These are phyloP conservation scores for Mesaphorura yosii DNA, from an alignment of 1,140 invertebrate genomes.

Conservation along the genomic window DNA sequence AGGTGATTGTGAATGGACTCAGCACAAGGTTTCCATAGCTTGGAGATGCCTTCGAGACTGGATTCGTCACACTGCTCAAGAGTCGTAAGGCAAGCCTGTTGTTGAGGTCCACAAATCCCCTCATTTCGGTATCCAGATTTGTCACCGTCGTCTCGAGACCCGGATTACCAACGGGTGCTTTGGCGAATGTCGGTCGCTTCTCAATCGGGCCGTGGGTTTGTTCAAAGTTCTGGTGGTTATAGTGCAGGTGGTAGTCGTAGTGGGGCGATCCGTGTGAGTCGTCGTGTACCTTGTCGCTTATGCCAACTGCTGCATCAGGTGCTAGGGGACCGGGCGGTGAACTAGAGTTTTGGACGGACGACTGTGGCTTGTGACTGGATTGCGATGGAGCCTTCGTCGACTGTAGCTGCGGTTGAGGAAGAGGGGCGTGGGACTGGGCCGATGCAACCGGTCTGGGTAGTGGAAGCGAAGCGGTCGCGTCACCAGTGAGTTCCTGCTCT, in stretches of 20 bases:
- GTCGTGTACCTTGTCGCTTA: constrained; percentile 1
- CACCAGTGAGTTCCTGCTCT: constrained; percentile 5
- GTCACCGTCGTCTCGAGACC: constrained; percentile 56
- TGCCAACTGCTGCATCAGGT: background rate
- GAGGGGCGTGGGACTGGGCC: background rate
- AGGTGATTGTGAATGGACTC: constrained; percentile 71
- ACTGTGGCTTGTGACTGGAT: background rate
- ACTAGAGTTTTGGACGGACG: background rate
- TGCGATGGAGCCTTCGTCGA: background rate
- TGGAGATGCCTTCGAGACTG: constrained; percentile 50
- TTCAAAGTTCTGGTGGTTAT: constrained; percentile 4
- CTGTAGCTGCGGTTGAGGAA: background rate
- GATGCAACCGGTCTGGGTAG: background rate
- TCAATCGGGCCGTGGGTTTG: constrained; percentile 16
- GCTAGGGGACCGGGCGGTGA: background rate
- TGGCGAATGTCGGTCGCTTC: constrained; percentile 21
- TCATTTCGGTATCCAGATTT: constrained; percentile 54
- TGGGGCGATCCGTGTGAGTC: constrained; percentile 8
- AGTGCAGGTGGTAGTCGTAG: background rate
- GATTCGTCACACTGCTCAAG: constrained; percentile 44
- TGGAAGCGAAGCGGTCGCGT: constrained; percentile 6
- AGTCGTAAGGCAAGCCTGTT: constrained; percentile 72
- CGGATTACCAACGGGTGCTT: constrained; percentile 29
- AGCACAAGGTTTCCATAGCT: constrained; percentile 59
- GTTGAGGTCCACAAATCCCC: constrained; percentile 58